A percentile compares a stretch with the other conserved stretches of the same genome.
Conservation (phyloP, 2,113 vertebrate genomes). For the Aspidoscelis tigris region DNA sequence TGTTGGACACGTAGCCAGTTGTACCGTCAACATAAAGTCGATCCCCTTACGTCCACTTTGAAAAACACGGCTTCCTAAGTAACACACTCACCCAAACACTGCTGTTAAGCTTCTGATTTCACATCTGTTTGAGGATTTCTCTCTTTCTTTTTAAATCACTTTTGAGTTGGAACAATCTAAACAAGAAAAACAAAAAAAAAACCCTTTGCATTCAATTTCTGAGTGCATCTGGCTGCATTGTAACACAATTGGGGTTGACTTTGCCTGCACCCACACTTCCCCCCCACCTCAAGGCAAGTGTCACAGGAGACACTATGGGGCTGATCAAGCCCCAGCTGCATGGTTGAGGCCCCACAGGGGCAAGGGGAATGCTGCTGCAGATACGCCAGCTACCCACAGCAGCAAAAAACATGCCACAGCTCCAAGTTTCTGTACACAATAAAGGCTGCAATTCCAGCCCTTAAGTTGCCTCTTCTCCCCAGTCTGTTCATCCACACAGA, state of each 20-base stretch:
- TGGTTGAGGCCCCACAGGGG: too few species aligned
- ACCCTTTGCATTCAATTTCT: conserved; percentile 55
- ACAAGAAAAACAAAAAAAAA: conserved; percentile 34
- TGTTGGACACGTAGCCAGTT: conserved; percentile 70
- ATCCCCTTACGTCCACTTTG: conserved; percentile 56
- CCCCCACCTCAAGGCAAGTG: conserved; percentile 15
- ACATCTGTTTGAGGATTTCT: conserved; percentile 53
- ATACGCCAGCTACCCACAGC: too few species aligned
- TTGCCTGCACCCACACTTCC: too few species aligned
- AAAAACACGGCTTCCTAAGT: conserved; percentile 45
- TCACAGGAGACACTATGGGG: too few species aligned
- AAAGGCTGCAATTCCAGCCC: too few species aligned
- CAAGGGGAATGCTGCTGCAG: too few species aligned
- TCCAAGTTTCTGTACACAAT: too few species aligned
- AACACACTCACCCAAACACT: conserved; percentile 11
- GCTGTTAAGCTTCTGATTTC: conserved; percentile 50
- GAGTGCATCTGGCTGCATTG: conserved; percentile 57
- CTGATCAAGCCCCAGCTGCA: neutral
- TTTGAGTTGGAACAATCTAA: conserved; percentile 40
- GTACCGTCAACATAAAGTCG: conserved; percentile 54
- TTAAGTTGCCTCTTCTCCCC: too few species aligned
- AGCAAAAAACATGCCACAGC: too few species aligned
- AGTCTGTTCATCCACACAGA: too few species aligned
- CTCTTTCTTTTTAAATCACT: neutral
- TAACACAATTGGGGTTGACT: neutral